These are phyloP conservation scores for Drosophila eohydei DNA, from an alignment of 2,888 invertebrate genomes.

Conservation along the genomic window DNA sequence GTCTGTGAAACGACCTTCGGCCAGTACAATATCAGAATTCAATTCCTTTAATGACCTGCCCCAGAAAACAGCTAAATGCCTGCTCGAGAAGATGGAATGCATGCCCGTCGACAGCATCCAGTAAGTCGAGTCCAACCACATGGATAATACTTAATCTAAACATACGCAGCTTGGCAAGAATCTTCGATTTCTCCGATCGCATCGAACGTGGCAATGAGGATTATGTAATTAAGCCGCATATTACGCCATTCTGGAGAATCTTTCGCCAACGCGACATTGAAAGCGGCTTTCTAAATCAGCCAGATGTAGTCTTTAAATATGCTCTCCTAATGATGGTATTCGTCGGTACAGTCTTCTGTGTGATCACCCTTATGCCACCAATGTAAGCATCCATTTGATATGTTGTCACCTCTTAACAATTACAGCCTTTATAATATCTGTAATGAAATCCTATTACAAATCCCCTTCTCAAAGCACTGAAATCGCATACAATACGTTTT, in stretches of 20 bases:
- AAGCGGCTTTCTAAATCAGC: slow-evolving; percentile 89
- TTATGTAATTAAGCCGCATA: slow-evolving; percentile 42
- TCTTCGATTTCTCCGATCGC: slow-evolving; percentile 17
- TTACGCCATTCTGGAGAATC: slow-evolving; percentile 86
- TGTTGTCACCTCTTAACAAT: neutral
- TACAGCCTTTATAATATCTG: neutral
- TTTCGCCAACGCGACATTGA: slow-evolving; percentile 89
- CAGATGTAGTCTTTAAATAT: slow-evolving; percentile 94
- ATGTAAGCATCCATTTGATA: slow-evolving; percentile 21
- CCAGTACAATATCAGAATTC: neutral
- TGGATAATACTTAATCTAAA: no score
- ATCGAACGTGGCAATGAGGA: slow-evolving; percentile 27
- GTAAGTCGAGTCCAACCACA: slow-evolving; percentile 84
- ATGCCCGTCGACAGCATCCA: slow-evolving; percentile 92
- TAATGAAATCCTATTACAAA: no score
- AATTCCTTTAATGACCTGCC: slow-evolving; percentile 11
- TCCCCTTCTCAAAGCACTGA: neutral
- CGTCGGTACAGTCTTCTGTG: slow-evolving; percentile 87
- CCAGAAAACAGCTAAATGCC: slow-evolving; percentile 6
- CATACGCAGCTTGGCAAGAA: slow-evolving; percentile 10
- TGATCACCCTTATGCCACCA: slow-evolving; percentile 81
- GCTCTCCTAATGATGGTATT: slow-evolving; percentile 88
- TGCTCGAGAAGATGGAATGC: slow-evolving; percentile 40
- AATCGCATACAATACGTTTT: slow-evolving; percentile 79
- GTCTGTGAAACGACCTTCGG: neutral